A percentile compares a stretch with the other conserved stretches of the same genome.
These are phyloP conservation scores for Hippocampus zosterae DNA, from an alignment of 2,113 vertebrate species.

Conservation along the genomic window DNA sequence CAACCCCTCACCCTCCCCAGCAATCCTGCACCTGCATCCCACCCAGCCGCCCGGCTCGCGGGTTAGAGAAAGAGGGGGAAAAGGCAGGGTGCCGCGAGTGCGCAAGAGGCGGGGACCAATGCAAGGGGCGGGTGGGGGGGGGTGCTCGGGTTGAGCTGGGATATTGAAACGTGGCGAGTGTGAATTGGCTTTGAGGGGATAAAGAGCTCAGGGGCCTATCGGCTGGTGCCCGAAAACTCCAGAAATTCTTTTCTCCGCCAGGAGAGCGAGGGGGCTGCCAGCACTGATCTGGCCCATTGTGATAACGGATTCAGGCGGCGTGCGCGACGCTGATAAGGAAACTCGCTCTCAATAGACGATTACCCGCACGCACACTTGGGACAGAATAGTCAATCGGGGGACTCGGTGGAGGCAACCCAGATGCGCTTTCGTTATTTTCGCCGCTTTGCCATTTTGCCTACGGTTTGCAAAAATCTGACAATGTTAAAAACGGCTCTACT, in stretches of 20 bases:
- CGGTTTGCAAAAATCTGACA: slow-evolving; percentile 17
- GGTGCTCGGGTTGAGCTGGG: slow-evolving; percentile 54
- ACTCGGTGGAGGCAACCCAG: slow-evolving; percentile 52
- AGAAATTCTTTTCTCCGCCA: slow-evolving; percentile 76
- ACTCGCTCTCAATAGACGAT: slow-evolving; percentile 76
- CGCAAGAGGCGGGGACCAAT: slow-evolving; percentile 8
- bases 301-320: slow-evolving; percentile 85
- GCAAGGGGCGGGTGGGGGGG: slow-evolving; percentile 8
- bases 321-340: slow-evolving; percentile 85
- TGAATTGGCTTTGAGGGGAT: slow-evolving; percentile 78
- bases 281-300: slow-evolving; percentile 81
- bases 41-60: slow-evolving; percentile 35
- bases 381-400: slow-evolving; percentile 71
- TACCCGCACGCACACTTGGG: slow-evolving; percentile 65
- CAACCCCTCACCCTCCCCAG: slow-evolving; percentile 59
- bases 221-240: slow-evolving; percentile 69
- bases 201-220: slow-evolving; percentile 77
- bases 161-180: slow-evolving; percentile 76
- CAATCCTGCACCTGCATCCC: slow-evolving; percentile 84
- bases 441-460: slow-evolving; percentile 28
- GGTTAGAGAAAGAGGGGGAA: slow-evolving; percentile 41
- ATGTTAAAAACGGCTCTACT: slow-evolving; percentile 13
- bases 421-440: slow-evolving; percentile 63
- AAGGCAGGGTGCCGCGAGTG: slow-evolving; percentile 19
- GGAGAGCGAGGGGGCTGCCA: slow-evolving; percentile 76